phyloP scores from a whole-genome alignment of 1,140 invertebrate species.

The Amyelois transitella region DNA sequence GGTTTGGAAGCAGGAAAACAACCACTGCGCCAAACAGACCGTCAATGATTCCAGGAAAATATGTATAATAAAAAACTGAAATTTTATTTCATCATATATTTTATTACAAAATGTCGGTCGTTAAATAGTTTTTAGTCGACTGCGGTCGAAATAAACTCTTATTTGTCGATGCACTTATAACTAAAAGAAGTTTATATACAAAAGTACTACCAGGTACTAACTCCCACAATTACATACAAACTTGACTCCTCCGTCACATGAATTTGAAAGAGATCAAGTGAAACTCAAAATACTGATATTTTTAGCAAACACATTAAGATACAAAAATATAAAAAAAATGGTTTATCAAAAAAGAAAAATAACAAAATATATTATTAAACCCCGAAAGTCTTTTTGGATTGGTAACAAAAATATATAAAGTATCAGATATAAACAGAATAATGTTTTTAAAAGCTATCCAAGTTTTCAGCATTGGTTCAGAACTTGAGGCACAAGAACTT shows the following conservation, averaged over 20 bases:
- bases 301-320: background rate
- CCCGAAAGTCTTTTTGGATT: no score
- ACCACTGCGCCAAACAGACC: no score
- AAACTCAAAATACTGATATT: slow-evolving; percentile 8
- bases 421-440: background rate
- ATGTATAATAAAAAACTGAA: slow-evolving; percentile 10
- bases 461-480: no score
- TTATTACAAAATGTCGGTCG: slow-evolving; percentile 50
- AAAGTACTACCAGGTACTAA: slow-evolving; percentile 48
- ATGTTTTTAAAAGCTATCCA: no score
- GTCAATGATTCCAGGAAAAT: background rate
- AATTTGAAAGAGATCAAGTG: slow-evolving; percentile 37
- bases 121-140: slow-evolving; percentile 65
- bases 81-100: slow-evolving; percentile 29
- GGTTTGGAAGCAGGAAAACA: no score
- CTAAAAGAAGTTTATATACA: slow-evolving; percentile 57
- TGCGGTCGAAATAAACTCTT: slow-evolving; percentile 59
- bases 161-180: slow-evolving; percentile 35
- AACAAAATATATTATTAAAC: no score
- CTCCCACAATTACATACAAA: no score
- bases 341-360: background rate
- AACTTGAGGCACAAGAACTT: no score
- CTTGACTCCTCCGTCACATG: slow-evolving; percentile 19
- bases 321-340: slow-evolving; percentile 7
- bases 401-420: background rate